These are phyloP conservation scores for Rhea pennata DNA, from an alignment of 2,113 vertebrate species.

Conservation along the genomic window DNA sequence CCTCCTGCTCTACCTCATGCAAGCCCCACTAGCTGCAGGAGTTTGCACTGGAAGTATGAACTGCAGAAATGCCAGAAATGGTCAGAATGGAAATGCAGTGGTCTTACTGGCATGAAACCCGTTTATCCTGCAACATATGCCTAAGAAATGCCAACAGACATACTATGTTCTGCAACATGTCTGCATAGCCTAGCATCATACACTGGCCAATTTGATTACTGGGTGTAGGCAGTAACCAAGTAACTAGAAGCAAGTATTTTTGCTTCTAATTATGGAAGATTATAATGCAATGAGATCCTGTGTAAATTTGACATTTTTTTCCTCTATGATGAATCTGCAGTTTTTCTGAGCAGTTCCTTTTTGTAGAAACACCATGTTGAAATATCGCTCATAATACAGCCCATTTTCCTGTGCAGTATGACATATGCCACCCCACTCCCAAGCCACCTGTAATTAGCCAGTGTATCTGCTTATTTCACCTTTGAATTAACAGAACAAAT, in stretches of 20 bases:
- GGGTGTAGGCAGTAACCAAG: neutral
- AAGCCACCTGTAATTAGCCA: neutral
- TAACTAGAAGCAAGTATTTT: neutral
- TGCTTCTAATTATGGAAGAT: neutral
- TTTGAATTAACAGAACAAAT: neutral
- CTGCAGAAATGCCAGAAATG: neutral
- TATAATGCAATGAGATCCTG: neutral
- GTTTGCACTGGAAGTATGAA: neutral
- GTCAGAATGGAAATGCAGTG: rapidly evolving
- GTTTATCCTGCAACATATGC: neutral
- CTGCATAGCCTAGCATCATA: neutral
- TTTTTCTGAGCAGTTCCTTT: neutral
- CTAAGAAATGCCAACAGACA: rapidly evolving
- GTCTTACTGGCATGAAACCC: neutral
- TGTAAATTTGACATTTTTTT: rapidly evolving
- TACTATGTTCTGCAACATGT: neutral
- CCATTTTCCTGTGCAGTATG: neutral
- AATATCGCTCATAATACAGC: rapidly evolving
- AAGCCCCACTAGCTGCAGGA: neutral
- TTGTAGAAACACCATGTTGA: neutral
- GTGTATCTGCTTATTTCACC: conserved; percentile 13
- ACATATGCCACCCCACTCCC: neutral
- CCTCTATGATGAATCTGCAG: neutral
- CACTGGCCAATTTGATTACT: neutral
- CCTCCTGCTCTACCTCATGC: rapidly evolving